Evolutionary conservation across 2,113 vertebrate species (phyloP).

Genomic region (Perca fluviatilis): DNA sequence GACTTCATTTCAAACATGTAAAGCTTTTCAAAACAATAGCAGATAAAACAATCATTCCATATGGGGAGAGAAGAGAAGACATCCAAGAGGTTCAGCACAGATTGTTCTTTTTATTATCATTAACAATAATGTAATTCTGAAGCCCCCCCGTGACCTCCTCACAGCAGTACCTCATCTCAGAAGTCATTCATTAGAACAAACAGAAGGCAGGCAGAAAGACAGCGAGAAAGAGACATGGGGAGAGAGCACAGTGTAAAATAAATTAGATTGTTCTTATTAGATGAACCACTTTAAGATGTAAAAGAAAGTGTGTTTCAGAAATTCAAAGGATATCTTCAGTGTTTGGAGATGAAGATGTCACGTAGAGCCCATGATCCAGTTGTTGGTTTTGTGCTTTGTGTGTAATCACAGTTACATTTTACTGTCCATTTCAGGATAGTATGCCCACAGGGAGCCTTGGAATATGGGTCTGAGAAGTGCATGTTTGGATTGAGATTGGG

Average conservation of each 20-base stretch:
- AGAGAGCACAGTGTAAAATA: constrained; percentile 68
- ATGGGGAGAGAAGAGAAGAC: constrained; percentile 68
- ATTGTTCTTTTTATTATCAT: constrained; percentile 87
- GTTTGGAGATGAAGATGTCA: constrained; percentile 62
- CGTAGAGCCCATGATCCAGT: constrained; percentile 57
- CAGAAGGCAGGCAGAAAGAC: constrained; percentile 79
- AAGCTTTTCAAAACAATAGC: constrained; percentile 61
- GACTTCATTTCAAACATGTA: constrained; percentile 48
- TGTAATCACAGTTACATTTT: constrained; percentile 67
- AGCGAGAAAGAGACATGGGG: constrained; percentile 60
- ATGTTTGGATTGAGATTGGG: constrained; percentile 63
- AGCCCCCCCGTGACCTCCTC: constrained; percentile 81
- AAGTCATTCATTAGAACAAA: constrained; percentile 85
- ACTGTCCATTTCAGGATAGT: constrained; percentile 66
- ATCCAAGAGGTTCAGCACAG: constrained; percentile 78
- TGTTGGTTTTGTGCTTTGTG: constrained; percentile 55
- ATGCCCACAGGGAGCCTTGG: constrained; percentile 33
- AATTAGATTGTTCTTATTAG: constrained; percentile 76
- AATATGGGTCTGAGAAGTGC: constrained; percentile 42
- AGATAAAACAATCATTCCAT: constrained; percentile 78
- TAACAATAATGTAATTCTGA: constrained; percentile 85
- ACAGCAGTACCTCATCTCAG: constrained; percentile 83
- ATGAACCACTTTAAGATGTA: constrained; percentile 57
- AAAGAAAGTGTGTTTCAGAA: constrained; percentile 38
- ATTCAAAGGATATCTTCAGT: constrained; percentile 51